These are phyloP conservation scores for Centropyge bicolor DNA, from an alignment of 2,797 vertebrate species.

Conservation along the genomic window DNA sequence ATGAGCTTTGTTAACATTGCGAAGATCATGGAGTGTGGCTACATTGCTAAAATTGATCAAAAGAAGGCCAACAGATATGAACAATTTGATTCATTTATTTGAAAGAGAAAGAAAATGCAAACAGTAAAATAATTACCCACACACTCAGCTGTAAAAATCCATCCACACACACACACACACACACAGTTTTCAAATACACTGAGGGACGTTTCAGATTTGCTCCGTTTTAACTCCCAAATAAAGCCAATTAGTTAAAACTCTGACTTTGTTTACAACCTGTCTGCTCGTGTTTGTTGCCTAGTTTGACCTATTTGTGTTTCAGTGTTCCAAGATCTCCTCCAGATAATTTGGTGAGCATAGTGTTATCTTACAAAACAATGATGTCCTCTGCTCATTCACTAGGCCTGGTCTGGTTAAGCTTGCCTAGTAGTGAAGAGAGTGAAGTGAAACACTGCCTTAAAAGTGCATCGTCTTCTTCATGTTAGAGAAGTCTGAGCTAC, in stretches of 20 bases:
- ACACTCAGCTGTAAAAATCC: background rate
- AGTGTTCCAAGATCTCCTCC: background rate
- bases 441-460: constrained; percentile 22
- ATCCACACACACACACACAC: background rate
- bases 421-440: background rate
- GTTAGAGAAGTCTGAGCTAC: background rate
- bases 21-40: too few relatives aligned
- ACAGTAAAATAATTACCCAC: background rate
- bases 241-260: background rate
- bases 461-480: background rate
- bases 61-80: background rate
- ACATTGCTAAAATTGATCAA: background rate
- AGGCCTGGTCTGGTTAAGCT: background rate
- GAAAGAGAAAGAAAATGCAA: background rate
- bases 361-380: background rate
- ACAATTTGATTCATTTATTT: background rate
- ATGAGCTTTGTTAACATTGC: too few relatives aligned
- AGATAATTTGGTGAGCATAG: background rate
- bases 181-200: too few relatives aligned
- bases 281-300: background rate
- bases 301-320: background rate
- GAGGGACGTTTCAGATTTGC: too few relatives aligned
- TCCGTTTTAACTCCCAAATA: too few relatives aligned
- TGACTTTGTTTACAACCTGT: background rate
- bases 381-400: background rate